Base-by-base conservation (phyloP, 2,888 invertebrate species). In the Piscicola geometra region DNA sequence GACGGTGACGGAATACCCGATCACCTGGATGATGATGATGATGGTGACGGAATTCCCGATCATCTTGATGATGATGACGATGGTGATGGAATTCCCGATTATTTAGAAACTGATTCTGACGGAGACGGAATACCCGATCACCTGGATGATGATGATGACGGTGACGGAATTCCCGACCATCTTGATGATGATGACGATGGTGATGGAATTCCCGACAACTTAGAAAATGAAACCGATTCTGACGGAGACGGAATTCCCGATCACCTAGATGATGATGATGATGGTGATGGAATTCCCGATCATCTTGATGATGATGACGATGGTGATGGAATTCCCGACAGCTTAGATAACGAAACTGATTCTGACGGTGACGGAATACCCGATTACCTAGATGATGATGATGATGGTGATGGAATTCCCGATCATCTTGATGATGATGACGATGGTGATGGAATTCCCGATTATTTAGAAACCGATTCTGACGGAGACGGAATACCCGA, bases 361-460 rank as follows among this genome's bases (percentile, higher is more conserved):
- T 77, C 50, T 72, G 82, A 83, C 79, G 81, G 81, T 5, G 82
- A 84, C 78, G 83, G 83, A 3, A 82, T 83, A 32, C 82, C 82
- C 3, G 83, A 80, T 82, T 76, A 79, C 77, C 60, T 47, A 35
- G 82, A 83, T 79, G 81, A 81, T 28, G 82, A 83, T 78, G 83
- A 66, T 50, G 73, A 73, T 64, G 73, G 73, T 28, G 73, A 73
- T 56, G 73, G 83, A 5, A 82, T 83, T 32, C 82, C 82, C 1
- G 82, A 80, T 72, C 66, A 79, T 56, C n/a, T 80, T 5, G 81
- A 82, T 50, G 76, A 76, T 18, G 77, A 77, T 75, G 71, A 67
- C 52, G 80, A 81, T 77, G 77, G 77, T 35, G 79, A 80, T 72
- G 79, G 77, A 21, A 78, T 78, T 60, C 77, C 79, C n/a, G 80